Conservation (phyloP, 2,113 vertebrate species). For the Gambusia holbrooki region DNA sequence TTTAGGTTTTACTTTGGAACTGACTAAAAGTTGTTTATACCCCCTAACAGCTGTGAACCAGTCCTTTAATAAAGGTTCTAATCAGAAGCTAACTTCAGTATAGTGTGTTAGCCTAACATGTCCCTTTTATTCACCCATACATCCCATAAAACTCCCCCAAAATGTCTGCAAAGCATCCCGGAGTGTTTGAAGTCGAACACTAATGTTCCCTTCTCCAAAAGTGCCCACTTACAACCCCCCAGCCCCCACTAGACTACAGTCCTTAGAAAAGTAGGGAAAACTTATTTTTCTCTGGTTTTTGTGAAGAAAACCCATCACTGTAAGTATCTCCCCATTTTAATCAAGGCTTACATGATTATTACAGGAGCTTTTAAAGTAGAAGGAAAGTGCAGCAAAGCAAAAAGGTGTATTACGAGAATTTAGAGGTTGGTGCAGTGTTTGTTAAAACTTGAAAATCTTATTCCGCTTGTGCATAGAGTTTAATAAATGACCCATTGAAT, state of each 20-base stretch:
- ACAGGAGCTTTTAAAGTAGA: not conserved
- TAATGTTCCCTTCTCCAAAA: slow-evolving; percentile 57
- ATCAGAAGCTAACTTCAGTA: not conserved
- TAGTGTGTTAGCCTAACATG: slow-evolving; percentile 34
- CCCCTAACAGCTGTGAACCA: not conserved
- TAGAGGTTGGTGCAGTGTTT: not conserved
- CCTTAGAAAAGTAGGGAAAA: slow-evolving; percentile 32
- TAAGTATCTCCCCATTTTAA: slow-evolving; percentile 78
- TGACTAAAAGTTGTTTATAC: not conserved
- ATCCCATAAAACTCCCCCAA: slow-evolving; percentile 61
- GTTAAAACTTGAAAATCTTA: not conserved
- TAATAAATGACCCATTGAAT: not conserved
- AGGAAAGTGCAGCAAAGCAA: not conserved
- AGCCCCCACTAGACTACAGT: slow-evolving; percentile 32
- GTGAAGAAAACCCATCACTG: slow-evolving; percentile 76
- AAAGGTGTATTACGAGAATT: not conserved
- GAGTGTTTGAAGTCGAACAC: slow-evolving; percentile 76
- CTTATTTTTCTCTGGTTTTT: slow-evolving; percentile 52
- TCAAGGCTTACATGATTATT: slow-evolving; percentile 40
- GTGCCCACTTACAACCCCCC: slow-evolving; percentile 33
- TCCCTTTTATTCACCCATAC: slow-evolving; percentile 60
- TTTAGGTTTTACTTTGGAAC: not conserved
- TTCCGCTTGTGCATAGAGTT: not conserved
- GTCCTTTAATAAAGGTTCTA: not conserved
- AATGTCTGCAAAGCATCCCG: slow-evolving; percentile 84